A percentile compares a stretch with the other conserved stretches of the same genome.
These are phyloP conservation scores for Leptodactylus fallax DNA, from an alignment of 2,797 vertebrate genomes.

Conservation along the genomic window DNA sequence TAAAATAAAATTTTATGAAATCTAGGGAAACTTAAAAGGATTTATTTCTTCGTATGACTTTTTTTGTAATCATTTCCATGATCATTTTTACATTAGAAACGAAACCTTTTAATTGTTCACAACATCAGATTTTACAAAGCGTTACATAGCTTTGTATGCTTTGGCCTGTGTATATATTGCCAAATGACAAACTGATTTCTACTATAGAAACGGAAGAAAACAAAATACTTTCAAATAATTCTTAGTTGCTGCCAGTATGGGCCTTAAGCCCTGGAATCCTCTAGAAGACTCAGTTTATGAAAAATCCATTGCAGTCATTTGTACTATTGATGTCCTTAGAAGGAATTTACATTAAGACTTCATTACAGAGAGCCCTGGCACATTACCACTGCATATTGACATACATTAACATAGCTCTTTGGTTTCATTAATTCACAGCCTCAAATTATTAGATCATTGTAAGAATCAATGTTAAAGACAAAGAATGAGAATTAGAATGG, in stretches of 20 bases:
- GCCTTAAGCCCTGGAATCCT: conserved; percentile 14
- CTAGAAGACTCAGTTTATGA: neutral
- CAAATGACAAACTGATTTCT: neutral
- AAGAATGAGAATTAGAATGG: neutral
- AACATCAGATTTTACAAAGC: neutral
- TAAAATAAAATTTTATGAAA: neutral
- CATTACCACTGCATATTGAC: conserved; percentile 38
- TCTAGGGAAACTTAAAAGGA: neutral
- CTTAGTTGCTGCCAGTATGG: neutral
- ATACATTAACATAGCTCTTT: conserved; percentile 45
- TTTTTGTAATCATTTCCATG: neutral
- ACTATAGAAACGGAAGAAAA: neutral
- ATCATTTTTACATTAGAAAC: neutral
- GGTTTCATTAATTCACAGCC: conserved; percentile 25
- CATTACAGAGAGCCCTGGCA: conserved; percentile 34
- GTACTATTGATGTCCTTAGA: neutral
- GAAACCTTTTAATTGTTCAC: neutral
- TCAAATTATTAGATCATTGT: conserved; percentile 40
- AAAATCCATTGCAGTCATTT: neutral
- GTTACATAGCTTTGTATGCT: neutral
- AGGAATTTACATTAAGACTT: neutral
- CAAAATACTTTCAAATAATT: neutral
- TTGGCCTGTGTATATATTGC: no score
- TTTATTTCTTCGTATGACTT: neutral
- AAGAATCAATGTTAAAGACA: conserved; percentile 24